Evolutionary conservation across 2,888 invertebrate genomes (phyloP).

Genomic region (Embidobia sp.): DNA sequence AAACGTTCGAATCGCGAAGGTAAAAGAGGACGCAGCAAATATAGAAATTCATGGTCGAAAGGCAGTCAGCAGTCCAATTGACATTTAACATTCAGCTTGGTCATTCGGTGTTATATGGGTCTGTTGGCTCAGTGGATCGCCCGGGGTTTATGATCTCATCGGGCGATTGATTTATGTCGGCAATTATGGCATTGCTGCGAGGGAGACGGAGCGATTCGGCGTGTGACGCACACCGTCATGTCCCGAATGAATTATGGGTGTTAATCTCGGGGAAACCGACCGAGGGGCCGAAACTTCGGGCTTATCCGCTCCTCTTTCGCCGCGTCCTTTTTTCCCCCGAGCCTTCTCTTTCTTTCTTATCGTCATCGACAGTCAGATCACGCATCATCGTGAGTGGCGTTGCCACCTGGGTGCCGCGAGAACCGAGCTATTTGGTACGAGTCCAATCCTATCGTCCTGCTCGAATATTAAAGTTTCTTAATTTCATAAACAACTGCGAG

Average conservation of each 20-base stretch:
- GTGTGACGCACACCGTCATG: conserved; percentile 78
- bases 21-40: conserved; percentile 34
- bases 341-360: conserved; percentile 27
- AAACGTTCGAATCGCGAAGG: conserved; percentile 34
- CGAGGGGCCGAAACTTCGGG: conserved; percentile 65
- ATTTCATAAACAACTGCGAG: conserved; percentile 47
- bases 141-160: conserved; percentile 81
- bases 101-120: conserved; percentile 76
- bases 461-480: conserved; percentile 72
- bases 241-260: conserved; percentile 80
- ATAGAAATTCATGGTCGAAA: conserved; percentile 66
- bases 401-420: conserved; percentile 66
- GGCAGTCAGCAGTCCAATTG: conserved; percentile 74
- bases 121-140: conserved; percentile 78
- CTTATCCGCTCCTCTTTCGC: conserved; percentile 47
- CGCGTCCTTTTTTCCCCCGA: conserved; percentile 6
- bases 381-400: conserved; percentile 68
- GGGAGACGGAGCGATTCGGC: conserved; percentile 47
- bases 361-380: conserved; percentile 71
- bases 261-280: conserved; percentile 80
- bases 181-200: conserved; percentile 80
- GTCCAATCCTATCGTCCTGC: conserved; percentile 68
- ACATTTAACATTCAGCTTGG: conserved; percentile 77
- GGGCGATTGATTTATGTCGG: conserved; percentile 81
- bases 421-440: conserved; percentile 67